Percentiles rank a stretch among this genome's conserved stretches.
Evolutionary conservation across 2,888 invertebrate genomes (phyloP).

Genomic region (Operophtera brumata): DNA sequence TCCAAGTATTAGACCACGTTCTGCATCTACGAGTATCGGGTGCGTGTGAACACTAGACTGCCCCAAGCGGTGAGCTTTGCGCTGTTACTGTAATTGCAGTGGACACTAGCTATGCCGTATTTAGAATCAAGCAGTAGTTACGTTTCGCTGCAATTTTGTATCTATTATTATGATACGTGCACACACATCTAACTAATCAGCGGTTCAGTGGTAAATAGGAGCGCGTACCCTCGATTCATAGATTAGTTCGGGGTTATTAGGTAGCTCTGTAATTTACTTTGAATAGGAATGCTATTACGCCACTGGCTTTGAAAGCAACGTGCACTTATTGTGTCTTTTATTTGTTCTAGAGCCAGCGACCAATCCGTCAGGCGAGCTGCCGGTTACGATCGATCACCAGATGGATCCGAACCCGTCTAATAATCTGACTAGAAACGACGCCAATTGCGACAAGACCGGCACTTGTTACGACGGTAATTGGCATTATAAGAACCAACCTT

Average conservation of each 20-base stretch:
- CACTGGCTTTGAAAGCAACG: slow-evolving; percentile 21
- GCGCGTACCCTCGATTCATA: slow-evolving; percentile 44
- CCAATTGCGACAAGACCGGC: slow-evolving; percentile 96
- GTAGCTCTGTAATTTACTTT: slow-evolving; percentile 39
- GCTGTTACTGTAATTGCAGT: slow-evolving; percentile 58
- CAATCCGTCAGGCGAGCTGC: slow-evolving; percentile 79
- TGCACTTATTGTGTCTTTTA: slow-evolving; percentile 34
- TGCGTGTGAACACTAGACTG: slow-evolving; percentile 67
- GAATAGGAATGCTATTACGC: slow-evolving; percentile 32
- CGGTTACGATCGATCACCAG: slow-evolving; percentile 88
- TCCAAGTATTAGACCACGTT: slow-evolving; percentile 36
- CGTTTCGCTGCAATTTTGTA: slow-evolving; percentile 61
- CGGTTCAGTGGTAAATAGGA: slow-evolving; percentile 46
- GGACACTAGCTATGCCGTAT: slow-evolving; percentile 48
- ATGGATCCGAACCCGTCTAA: slow-evolving; percentile 85
- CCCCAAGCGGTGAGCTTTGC: slow-evolving; percentile 54
- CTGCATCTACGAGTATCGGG: slow-evolving; percentile 48
- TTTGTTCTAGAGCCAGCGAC: slow-evolving; percentile 76
- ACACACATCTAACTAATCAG: slow-evolving; percentile 56
- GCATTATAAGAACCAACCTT: slow-evolving; percentile 3
- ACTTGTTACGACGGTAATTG: slow-evolving; percentile 95
- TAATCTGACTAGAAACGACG: slow-evolving; percentile 88
- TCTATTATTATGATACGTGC: slow-evolving; percentile 66
- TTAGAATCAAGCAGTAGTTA: slow-evolving; percentile 44
- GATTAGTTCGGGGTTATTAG: slow-evolving; percentile 55